Percentiles rank a stretch among this genome's conserved stretches.
Evolutionary conservation across 2,797 vertebrate species (phyloP).

Genomic region (Craterocephalus amniculus): DNA sequence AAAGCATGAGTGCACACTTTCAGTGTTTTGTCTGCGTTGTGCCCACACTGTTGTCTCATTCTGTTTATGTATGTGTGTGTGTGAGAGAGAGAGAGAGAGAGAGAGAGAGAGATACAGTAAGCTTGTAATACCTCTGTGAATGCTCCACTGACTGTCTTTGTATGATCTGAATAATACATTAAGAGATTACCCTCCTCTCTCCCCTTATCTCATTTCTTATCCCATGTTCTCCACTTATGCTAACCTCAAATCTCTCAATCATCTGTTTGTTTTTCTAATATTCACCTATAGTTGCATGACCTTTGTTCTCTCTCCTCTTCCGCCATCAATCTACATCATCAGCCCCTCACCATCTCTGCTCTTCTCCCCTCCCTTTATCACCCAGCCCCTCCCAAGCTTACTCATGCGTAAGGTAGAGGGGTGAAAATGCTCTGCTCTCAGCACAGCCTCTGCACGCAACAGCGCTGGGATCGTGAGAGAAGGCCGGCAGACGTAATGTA

Average conservation of each 20-base stretch:
- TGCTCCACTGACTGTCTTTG: conserved; percentile 57
- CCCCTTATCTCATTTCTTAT: conserved; percentile 33
- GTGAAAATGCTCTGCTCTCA: conserved; percentile 74
- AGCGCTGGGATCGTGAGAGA: conserved; percentile 69
- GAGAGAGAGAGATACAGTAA: conserved; percentile 7
- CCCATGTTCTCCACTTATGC: conserved; percentile 27
- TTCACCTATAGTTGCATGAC: conserved; percentile 55
- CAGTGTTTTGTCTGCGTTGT: conserved; percentile 67
- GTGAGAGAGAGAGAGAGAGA: conserved; percentile 30
- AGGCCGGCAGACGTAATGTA: conserved; percentile 64
- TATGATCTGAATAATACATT: conserved; percentile 76
- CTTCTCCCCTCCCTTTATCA: conserved; percentile 40
- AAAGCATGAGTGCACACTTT: conserved; percentile 47
- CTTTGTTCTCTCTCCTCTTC: conserved; percentile 62
- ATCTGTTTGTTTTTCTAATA: conserved; percentile 50
- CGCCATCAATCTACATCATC: conserved; percentile 51
- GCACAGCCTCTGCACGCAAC: conserved; percentile 78
- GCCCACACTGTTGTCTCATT: conserved; percentile 49
- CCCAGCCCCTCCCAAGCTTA: conserved; percentile 70
- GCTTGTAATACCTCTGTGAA: conserved; percentile 53
- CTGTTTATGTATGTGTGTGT: conserved; percentile 23
- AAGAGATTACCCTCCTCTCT: conserved; percentile 53
- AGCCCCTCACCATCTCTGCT: conserved; percentile 17
- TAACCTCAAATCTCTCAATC: conserved; percentile 44
- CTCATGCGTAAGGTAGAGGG: conserved; percentile 78